Evolutionary conservation across 2,888 invertebrate genomes (phyloP).

Genomic region (Amphipyra tragopoginis): DNA sequence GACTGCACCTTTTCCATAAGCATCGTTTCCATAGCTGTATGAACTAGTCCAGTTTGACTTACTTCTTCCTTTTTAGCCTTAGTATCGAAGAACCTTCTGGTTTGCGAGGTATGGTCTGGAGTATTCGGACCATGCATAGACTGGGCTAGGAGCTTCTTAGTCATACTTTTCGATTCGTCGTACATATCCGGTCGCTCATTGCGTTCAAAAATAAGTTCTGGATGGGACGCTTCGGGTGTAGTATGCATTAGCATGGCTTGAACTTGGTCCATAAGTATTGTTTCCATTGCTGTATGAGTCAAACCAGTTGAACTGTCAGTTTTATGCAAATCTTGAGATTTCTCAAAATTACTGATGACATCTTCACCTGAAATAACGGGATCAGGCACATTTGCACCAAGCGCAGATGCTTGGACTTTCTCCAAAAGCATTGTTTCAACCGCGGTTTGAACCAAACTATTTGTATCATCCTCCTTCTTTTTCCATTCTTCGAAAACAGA

Average conservation of each 20-base stretch:
- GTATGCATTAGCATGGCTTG: conserved; percentile 63
- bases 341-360: conserved; percentile 4
- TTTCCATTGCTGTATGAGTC: conserved; percentile 84
- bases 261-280: conserved; percentile 86
- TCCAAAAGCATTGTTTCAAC: conserved; percentile 59
- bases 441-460: conserved; percentile 61
- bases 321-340: conserved; percentile 20
- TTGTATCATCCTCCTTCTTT: conserved; percentile 39
- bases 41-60: conserved; percentile 78
- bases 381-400: conserved; percentile 37
- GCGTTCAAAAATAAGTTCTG: conserved; percentile 39
- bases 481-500: conserved; percentile 54
- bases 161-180: conserved; percentile 27
- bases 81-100: conserved; percentile 39
- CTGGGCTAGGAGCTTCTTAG: conserved; percentile 42
- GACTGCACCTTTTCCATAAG: conserved; percentile 86
- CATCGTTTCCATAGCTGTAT: conserved; percentile 88
- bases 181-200: conserved; percentile 15
- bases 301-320: conserved; percentile 67
- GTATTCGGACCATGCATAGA: conserved; percentile 46
- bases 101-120: conserved; percentile 37
- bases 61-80: conserved; percentile 55
- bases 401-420: conserved; percentile 49
- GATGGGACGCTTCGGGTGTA: conserved; percentile 45
- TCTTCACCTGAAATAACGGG: conserved; percentile 27